Conservation (phyloP, 2,113 vertebrate species). For the Hassar affinis region DNA sequence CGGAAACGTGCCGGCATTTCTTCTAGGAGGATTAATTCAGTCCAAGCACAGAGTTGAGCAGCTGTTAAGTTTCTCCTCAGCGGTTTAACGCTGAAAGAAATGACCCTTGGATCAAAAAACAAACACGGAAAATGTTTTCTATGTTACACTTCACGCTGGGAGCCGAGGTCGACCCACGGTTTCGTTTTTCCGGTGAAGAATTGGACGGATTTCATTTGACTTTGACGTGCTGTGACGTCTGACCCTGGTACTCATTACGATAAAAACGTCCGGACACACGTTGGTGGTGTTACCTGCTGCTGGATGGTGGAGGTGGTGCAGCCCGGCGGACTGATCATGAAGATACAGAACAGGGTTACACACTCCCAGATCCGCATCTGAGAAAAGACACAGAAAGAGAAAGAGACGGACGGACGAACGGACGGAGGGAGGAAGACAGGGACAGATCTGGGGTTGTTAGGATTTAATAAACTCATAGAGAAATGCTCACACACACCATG, state of each 20-base stretch:
- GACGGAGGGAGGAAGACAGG: not conserved
- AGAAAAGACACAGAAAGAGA: conserved; percentile 13
- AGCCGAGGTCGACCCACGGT: too few species aligned
- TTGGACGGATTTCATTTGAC: too few species aligned
- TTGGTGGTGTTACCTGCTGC: conserved; percentile 38
- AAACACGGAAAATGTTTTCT: too few species aligned
- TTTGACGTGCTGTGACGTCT: not conserved
- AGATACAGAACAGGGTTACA: conserved; percentile 37
- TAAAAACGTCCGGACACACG: too few species aligned
- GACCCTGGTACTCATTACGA: not conserved
- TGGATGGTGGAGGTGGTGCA: conserved; percentile 19
- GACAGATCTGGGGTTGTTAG: not conserved
- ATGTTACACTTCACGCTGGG: not conserved
- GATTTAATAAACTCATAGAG: not conserved
- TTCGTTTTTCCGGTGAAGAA: not conserved
- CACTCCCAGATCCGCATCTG: conserved; percentile 45
- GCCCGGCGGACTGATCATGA: conserved; percentile 19
- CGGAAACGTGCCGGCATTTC: not conserved
- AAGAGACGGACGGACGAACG: too few species aligned
- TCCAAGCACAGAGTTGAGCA: not conserved
- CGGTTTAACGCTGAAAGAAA: not conserved
- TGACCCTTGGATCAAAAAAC: not conserved
- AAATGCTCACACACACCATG: not conserved
- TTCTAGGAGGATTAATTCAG: not conserved
- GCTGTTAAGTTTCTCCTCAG: not conserved